Evolutionary conservation across 1,140 invertebrate genomes (phyloP), one percentile per base, ranked within the genome.

Genomic region (Centruroides vittatus): DNA sequence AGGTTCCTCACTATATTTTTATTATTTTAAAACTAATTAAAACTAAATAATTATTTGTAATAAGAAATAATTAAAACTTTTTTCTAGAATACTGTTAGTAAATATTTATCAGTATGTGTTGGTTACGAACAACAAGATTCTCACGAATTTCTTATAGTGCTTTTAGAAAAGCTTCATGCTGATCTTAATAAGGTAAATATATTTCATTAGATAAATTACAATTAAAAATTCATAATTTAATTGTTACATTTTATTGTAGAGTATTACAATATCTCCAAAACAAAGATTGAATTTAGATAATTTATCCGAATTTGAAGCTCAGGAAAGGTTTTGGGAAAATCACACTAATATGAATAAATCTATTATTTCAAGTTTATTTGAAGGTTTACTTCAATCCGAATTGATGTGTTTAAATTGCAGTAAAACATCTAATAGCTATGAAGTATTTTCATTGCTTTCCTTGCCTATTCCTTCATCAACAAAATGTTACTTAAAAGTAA

Each of bases 101-200:
- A 83, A 61, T 82, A 84, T 66, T 81, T 87, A 68, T 75, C 84
- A 57, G 82, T 84, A 66, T 96, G 95, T 75, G 82, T 83, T 58
- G 86, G 84, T 36, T 80, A 81, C 66, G 84, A 91, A 61, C 93
- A 97, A 70, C 93, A 97, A 72, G 93, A 98, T 73, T 90, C 92
- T 0, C 92, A 97, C 72, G 93, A 98, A 72, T 94, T 97, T 71
- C 79, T 96, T 2, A 85, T 85, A 13, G 89, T 93, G 67, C 77
- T 96, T 4, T 80, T 96, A 73, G 90, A 95, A 68, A 89, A 86
- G 79, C 78, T 96, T 64, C 90, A 95, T 70, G 86, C 90, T 65
- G 92, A 94, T 68, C 75, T 96, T 41, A 88, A 86, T 68, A 77
- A 77, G 73, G 82, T 85, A 72, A 41, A 41, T 41, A 6, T 41